Percentiles rank a stretch among this genome's conserved stretches.
phyloP scores from a whole-genome alignment of 2,888 invertebrate species.

The Pasiphila rectangulata region DNA sequence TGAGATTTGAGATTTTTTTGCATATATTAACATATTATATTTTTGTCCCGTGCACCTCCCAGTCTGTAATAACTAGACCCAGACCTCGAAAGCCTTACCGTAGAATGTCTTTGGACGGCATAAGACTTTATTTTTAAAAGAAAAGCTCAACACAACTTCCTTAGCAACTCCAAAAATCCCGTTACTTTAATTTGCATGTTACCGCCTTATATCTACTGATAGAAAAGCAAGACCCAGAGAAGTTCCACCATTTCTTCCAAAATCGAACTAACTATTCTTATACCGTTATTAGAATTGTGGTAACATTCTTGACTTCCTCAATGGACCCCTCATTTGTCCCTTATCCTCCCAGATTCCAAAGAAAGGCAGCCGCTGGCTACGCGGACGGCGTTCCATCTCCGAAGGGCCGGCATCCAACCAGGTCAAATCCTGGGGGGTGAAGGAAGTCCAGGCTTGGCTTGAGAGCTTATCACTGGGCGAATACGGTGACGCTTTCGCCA shows the following conservation, averaged over 20 bases:
- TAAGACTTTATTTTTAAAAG: constrained; percentile 41
- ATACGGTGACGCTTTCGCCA: constrained; percentile 93
- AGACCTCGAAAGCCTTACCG: constrained; percentile 50
- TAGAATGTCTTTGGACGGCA: constrained; percentile 62
- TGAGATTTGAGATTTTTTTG: not conserved
- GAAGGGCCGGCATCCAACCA: constrained; percentile 59
- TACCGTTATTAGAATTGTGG: not conserved
- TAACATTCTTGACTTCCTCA: constrained; percentile 34
- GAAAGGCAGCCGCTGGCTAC: constrained; percentile 66
- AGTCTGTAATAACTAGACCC: constrained; percentile 35
- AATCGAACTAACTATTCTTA: too few relatives aligned
- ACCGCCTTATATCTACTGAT: not conserved
- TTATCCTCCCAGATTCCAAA: constrained; percentile 58
- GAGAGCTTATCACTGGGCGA: constrained; percentile 93
- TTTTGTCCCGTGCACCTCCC: constrained; percentile 36
- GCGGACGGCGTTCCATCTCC: constrained; percentile 66
- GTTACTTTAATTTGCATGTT: not conserved
- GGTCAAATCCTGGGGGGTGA: constrained; percentile 87
- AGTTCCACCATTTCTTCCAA: not conserved
- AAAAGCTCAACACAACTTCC: not conserved
- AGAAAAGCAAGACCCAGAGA: constrained; percentile 39
- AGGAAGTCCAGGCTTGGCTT: constrained; percentile 95
- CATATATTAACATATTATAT: constrained; percentile 25
- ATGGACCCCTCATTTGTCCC: constrained; percentile 37
- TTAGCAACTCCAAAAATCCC: not conserved